Percentiles rank a stretch among this genome's conserved stretches.
Evolutionary conservation across 2,113 vertebrate genomes (phyloP).

Genomic region (Coracopsis vasa): DNA sequence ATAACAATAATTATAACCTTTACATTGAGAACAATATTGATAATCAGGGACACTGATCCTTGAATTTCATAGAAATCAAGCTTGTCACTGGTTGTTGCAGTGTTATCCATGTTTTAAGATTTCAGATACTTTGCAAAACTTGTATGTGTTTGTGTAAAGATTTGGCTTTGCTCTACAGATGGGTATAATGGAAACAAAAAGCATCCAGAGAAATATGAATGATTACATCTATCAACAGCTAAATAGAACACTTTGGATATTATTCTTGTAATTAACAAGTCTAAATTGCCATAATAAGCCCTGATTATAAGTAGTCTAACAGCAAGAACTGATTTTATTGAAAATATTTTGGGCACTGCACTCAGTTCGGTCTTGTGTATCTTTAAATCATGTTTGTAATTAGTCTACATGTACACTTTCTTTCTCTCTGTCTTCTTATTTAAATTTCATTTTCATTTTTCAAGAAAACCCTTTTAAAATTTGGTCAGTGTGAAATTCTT

Average conservation of each 20-base stretch:
- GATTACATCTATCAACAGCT: background rate
- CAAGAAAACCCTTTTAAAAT: background rate
- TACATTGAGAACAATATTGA: constrained; percentile 47
- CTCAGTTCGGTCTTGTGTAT: background rate
- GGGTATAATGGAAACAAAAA: background rate
- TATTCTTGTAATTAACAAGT: background rate
- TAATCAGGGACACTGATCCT: constrained; percentile 34
- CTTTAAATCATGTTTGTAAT: background rate
- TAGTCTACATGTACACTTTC: background rate
- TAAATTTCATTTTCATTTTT: background rate
- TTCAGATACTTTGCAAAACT: constrained; percentile 8
- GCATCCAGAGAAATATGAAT: background rate
- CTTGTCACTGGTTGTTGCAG: background rate
- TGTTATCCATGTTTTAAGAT: background rate
- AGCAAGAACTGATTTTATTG: background rate
- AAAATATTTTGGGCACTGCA: background rate
- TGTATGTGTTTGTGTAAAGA: background rate
- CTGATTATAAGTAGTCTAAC: background rate
- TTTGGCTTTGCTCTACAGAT: background rate
- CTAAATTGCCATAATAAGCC: background rate
- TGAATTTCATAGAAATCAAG: background rate
- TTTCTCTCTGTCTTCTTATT: background rate
- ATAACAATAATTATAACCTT: constrained; percentile 49
- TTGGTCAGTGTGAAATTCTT: background rate
- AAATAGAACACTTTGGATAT: background rate